These are phyloP conservation scores for Lacerta viridis DNA, from an alignment of 2,797 vertebrate species.

Conservation along the genomic window DNA sequence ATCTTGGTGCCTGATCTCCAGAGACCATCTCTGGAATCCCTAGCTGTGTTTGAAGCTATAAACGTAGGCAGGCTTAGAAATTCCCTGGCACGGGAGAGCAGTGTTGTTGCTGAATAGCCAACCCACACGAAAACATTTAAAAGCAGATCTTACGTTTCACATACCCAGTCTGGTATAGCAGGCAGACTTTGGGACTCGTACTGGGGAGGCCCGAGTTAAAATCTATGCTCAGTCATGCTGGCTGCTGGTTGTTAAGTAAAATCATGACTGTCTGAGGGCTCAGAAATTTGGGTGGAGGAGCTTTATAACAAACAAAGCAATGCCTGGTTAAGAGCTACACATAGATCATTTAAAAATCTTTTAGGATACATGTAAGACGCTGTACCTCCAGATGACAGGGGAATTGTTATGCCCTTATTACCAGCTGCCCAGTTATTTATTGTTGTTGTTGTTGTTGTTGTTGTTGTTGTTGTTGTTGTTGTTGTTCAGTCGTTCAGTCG, in stretches of 20 bases:
- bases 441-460: too few relatives aligned
- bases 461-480: too few relatives aligned
- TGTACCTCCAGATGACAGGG: too few relatives aligned
- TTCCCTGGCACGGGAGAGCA: slow-evolving; percentile 43
- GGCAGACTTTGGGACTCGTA: not conserved
- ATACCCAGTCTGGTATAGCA: slow-evolving; percentile 34
- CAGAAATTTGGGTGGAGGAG: too few relatives aligned
- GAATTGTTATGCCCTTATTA: too few relatives aligned
- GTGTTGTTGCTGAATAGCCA: slow-evolving; percentile 29
- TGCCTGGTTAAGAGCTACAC: too few relatives aligned
- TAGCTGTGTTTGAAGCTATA: slow-evolving; percentile 58
- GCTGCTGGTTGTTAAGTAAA: slow-evolving; percentile 25
- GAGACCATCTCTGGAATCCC: slow-evolving; percentile 74
- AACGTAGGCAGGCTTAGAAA: slow-evolving; percentile 33
- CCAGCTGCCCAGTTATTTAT: too few relatives aligned
- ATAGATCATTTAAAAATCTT: too few relatives aligned
- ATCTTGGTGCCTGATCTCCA: slow-evolving; percentile 33
- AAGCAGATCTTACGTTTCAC: slow-evolving; percentile 14
- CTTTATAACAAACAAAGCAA: too few relatives aligned
- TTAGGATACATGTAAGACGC: too few relatives aligned
- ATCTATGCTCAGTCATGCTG: not conserved
- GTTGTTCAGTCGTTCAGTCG: too few relatives aligned
- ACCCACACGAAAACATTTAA: not conserved
- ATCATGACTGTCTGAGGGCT: not conserved
- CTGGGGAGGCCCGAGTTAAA: not conserved